Conservation (phyloP, 2,113 vertebrate genomes). For the Cochlearius cochlearius region DNA sequence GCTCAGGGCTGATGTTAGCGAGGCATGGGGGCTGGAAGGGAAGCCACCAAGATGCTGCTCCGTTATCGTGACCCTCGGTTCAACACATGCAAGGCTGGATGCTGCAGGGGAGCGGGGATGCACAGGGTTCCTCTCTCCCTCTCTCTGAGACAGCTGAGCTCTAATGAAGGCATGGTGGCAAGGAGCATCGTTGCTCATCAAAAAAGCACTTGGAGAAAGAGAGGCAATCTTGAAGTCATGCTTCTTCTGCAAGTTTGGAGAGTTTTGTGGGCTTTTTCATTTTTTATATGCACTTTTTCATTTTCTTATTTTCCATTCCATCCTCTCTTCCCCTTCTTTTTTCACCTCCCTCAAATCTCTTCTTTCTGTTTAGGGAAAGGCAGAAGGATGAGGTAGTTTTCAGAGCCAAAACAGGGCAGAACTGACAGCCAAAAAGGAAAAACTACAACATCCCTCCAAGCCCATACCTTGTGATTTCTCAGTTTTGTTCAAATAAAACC, state of each 20-base stretch:
- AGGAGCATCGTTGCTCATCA: background rate
- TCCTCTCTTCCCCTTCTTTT: background rate
- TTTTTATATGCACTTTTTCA: background rate
- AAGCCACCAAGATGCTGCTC: background rate
- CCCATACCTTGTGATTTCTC: background rate
- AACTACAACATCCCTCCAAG: background rate
- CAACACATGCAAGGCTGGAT: background rate
- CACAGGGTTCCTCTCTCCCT: background rate
- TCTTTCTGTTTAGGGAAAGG: background rate
- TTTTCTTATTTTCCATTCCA: background rate
- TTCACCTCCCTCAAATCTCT: background rate
- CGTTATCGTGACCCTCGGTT: rapidly evolving
- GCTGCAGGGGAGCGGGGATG: background rate
- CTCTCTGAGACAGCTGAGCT: background rate
- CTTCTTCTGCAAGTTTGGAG: background rate
- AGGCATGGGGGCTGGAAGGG: background rate
- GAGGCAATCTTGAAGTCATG: background rate
- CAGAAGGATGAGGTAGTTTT: background rate
- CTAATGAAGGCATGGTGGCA: background rate
- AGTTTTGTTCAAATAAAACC: background rate
- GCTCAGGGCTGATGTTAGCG: background rate
- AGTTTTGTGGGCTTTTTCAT: background rate
- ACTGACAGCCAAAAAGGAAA: background rate
- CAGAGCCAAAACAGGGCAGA: background rate
- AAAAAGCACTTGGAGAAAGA: background rate